Evolutionary conservation across 2,113 vertebrate species (phyloP).

Genomic region (Pachypanchax playfairii): DNA sequence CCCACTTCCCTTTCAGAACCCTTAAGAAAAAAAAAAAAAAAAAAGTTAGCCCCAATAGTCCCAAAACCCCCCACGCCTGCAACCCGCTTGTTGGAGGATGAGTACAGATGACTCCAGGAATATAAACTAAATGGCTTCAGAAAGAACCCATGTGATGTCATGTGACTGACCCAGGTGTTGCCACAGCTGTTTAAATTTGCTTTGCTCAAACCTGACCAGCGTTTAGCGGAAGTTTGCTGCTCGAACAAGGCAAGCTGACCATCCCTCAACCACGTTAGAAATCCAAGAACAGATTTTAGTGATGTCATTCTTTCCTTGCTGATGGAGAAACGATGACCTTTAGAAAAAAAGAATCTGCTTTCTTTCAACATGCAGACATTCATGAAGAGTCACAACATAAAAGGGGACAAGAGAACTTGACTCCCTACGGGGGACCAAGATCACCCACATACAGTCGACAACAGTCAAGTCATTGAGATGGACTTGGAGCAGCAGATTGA

Average conservation of each 20-base stretch:
- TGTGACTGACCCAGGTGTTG: conserved; percentile 33
- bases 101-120: background rate
- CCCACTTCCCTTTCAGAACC: conserved; percentile 27
- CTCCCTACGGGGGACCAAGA: conserved; percentile 53
- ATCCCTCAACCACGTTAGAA: no score
- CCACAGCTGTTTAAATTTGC: conserved; percentile 32
- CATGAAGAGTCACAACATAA: conserved; percentile 3
- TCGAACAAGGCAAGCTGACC: background rate
- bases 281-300: no score
- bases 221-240: background rate
- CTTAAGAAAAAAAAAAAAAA: background rate
- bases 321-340: conserved; percentile 39
- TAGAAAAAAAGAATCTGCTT: conserved; percentile 31
- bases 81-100: conserved; percentile 1
- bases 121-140: background rate
- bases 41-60: conserved; percentile 5
- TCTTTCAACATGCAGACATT: conserved; percentile 28
- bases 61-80: background rate
- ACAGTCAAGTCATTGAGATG: conserved; percentile 55
- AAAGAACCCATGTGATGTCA: conserved; percentile 7
- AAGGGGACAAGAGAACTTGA: conserved; percentile 47
- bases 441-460: conserved; percentile 57
- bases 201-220: conserved; percentile 1
- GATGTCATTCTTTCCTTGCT: no score
- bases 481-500: conserved; percentile 30